Evolutionary conservation across 92 coral and sea anemone genomes (phyloP).

Genomic region (Nematostella vectensis): DNA sequence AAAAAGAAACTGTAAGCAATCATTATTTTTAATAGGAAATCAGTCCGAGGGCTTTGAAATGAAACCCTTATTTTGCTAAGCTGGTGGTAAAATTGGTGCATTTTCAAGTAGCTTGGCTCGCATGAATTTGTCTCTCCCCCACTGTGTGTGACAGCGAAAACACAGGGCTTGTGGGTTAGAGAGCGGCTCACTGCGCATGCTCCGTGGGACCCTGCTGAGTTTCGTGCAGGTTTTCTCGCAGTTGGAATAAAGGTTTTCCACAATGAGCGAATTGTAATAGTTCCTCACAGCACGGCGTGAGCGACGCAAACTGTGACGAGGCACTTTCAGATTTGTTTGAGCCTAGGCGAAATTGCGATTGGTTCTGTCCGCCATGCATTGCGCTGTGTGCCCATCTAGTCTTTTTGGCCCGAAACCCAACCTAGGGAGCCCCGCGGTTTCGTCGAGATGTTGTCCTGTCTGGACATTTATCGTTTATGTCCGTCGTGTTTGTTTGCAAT

Average conservation of each 20-base stretch:
- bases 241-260: conserved; percentile 9
- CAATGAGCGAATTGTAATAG: conserved; percentile 16
- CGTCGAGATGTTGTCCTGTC: no score
- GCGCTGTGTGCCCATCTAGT: no score
- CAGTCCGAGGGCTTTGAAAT: no score
- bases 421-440: no score
- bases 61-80: not conserved
- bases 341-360: no score
- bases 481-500: no score
- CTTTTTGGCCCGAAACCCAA: not conserved
- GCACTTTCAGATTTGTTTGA: not conserved
- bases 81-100: not conserved
- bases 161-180: conserved; percentile 8
- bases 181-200: conserved; percentile 13
- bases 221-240: conserved; percentile 13
- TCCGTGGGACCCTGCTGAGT: conserved; percentile 10
- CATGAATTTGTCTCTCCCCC: not conserved
- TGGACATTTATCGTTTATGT: no score
- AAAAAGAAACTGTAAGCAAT: no score
- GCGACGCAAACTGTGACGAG: conserved; percentile 17
- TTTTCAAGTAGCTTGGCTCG: not conserved
- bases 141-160: not conserved
- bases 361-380: no score
- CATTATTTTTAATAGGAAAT: no score
- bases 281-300: conserved; percentile 25